Conservation (phyloP, 2,113 vertebrate genomes). For the Solea senegalensis region DNA sequence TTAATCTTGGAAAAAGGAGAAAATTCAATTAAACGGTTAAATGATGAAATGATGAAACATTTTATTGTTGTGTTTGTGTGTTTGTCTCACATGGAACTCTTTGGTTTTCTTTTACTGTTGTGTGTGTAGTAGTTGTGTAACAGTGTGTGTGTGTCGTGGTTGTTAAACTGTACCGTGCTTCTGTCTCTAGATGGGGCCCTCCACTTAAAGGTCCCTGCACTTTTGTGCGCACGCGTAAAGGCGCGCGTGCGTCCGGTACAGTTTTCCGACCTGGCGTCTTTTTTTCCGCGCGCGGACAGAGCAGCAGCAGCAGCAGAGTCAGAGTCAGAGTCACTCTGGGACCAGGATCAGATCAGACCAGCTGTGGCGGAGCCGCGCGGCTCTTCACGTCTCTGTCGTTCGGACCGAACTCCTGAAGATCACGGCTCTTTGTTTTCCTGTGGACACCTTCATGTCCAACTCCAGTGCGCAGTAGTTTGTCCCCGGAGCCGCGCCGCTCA, state of each 20-base stretch:
- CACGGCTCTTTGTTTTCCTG: constrained; percentile 12
- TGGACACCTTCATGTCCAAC: constrained; percentile 20
- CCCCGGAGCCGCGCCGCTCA: not conserved
- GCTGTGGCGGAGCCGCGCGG: not conserved
- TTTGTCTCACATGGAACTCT: too few species aligned
- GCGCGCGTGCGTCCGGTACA: constrained; percentile 7
- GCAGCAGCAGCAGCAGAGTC: too few species aligned
- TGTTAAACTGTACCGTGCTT: not conserved
- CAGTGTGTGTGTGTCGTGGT: too few species aligned
- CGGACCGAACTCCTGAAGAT: constrained; percentile 26
- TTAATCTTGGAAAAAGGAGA: too few species aligned
- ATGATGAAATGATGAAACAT: too few species aligned
- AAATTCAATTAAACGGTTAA: too few species aligned
- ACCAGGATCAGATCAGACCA: not conserved
- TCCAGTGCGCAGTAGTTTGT: not conserved
- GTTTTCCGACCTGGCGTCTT: too few species aligned
- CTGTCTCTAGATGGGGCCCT: constrained; percentile 49
- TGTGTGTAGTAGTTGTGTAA: too few species aligned
- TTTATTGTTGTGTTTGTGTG: too few species aligned
- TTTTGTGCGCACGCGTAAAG: not conserved
- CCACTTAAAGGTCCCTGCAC: not conserved
- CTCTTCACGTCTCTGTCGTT: constrained; percentile 1
- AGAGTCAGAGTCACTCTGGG: constrained; percentile 7
- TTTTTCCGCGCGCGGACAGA: not conserved
- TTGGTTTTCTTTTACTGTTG: too few species aligned